Base-by-base conservation (phyloP, 2,113 vertebrate genomes). In the Geothlypis trichas region DNA sequence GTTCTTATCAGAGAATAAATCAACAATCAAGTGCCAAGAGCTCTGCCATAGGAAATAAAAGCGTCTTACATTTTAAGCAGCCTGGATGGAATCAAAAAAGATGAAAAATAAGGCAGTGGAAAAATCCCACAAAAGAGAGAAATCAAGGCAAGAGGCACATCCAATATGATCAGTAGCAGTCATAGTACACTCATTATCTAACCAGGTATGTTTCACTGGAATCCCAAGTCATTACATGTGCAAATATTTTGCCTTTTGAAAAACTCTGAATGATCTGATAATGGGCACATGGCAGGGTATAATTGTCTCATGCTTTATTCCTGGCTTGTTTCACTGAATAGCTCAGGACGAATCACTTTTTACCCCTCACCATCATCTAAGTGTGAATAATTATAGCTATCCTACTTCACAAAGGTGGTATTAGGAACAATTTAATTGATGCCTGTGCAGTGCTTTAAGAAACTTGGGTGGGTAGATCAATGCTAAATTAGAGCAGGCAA, bases 401-500 rank as follows among this genome's bases (percentile, higher is more conserved):
- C 74, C 61, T 88, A 15, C 92, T 89, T 94, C 88, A 94, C 85
- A 88, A 93, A 88, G 86, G 76, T 92, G 68, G 68, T 75, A 93
- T 88, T 86, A 95, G 68, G 72, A 96, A 89, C 65, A 94, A 89
- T 90, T 93, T 95, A 93, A 96, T 65, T 95, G 90, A 95, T 93
- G 88, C 52, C 59, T 90, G 24, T 74, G 65, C 57, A 74, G 73
- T 59, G 68, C 76, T 93, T 90, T 90, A 93, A 93, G 95, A 96
- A 96, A 94, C 90, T 93, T 95, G 75, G 96, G 92, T 95, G 83
- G 92, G 90, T 94, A 96, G 95, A 97, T 95, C 95, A 95, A 96
- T 96, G 93, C 33, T 93, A 96, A 96, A 96, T 96, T 95, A 94
- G 55, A 81, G 73, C 44, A 95, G 44, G 55, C 74, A 96, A 95